Evolutionary conservation across 2,113 vertebrate species (phyloP), one percentile per base, ranked within the genome.

Genomic region (Mobula birostris): DNA sequence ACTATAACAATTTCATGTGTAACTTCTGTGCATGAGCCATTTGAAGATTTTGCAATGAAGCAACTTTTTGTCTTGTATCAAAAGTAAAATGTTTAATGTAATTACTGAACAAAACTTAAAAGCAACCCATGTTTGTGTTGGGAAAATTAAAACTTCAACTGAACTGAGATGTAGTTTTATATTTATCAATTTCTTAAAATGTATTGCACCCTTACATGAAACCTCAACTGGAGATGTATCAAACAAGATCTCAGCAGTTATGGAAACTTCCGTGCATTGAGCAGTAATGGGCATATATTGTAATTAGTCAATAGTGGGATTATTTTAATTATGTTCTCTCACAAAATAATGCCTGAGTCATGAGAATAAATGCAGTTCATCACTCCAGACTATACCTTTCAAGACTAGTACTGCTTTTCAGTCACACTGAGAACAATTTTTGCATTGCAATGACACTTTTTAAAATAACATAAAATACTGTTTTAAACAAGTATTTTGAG

Each of bases 401-500:
- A 87, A 61, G 83, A 24, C 83, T 87, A 87, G 2, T 61, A 61
- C 56, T n/a, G 83, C 56, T 87, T 87, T 87, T 58, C 83, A 87
- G 56, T 87, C 83, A 87, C 24, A 12, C 27, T 48, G 61, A n/a
- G 56, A 87, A 61, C 56, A 87, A 29, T 87, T 85, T 48, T 87
- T 87, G 29, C 48, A 87, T 9, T 58, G 58, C 83, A 87, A 58
- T 61, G 9, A 58, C 83, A 87, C 27, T 87, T 87, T 87, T 61
- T 61, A 87, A 61, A 78, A 87, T 29, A 61, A 87, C 58, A 87
- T 29, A 87, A 87, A 61, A 90, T 12, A n/a, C 85, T 90, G 61
- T 90, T 66, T 56, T 90, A 90, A 66, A 32, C 85, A 66, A 66
- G 29, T 90, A 90, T 88, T 6, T 2, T 66, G 19, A 90, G 61